These are phyloP conservation scores for Hydraecia micacea DNA, from an alignment of 2,888 invertebrate genomes.

Conservation along the genomic window DNA sequence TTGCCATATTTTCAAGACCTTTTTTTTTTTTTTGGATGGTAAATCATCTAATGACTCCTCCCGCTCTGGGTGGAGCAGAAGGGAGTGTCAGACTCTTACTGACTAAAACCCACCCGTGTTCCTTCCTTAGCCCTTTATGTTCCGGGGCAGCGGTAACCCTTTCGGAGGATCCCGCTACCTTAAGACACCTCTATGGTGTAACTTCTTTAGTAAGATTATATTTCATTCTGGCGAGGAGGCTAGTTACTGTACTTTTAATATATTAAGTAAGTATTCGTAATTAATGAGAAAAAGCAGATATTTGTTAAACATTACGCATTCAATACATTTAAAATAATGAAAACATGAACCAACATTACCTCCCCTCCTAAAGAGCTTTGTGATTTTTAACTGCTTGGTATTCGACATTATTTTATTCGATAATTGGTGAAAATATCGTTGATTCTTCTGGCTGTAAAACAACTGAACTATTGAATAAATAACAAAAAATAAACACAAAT, in stretches of 20 bases:
- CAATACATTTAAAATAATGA: background rate
- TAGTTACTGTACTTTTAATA: background rate
- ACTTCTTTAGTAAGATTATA: background rate
- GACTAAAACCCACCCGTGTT: no score
- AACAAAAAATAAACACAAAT: background rate
- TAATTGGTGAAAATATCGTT: background rate
- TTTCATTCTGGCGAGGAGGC: background rate
- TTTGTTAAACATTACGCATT: background rate
- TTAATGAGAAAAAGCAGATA: background rate
- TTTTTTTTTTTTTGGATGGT: no score
- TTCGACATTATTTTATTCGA: constrained; percentile 68
- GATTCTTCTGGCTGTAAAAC: background rate
- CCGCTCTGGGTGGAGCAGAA: no score
- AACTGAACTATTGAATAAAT: background rate
- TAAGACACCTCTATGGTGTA: background rate
- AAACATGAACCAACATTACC: constrained; percentile 61
- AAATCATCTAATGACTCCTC: no score
- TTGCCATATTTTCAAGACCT: background rate
- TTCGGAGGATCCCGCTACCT: no score
- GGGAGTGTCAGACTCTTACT: no score
- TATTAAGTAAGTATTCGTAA: background rate
- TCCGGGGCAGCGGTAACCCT: no score
- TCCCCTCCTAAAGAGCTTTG: constrained; percentile 78
- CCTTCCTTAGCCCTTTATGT: no score
- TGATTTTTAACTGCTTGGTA: constrained; percentile 80